These are phyloP conservation scores for Saccostrea cuccullata DNA, from an alignment of 1,140 invertebrate genomes.

Conservation along the genomic window DNA sequence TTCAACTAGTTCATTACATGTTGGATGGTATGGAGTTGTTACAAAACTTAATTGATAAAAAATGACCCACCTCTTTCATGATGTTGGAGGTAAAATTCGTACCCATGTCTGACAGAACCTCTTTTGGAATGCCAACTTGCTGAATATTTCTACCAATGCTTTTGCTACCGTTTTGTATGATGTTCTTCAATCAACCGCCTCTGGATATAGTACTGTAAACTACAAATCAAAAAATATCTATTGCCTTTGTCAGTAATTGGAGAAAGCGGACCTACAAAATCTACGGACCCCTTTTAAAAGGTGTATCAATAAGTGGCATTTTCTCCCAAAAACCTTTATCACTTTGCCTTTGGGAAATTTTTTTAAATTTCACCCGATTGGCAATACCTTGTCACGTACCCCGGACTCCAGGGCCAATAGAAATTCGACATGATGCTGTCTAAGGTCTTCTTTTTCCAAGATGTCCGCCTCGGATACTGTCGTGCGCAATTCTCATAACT, in stretches of 20 bases:
- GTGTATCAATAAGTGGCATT: constrained; percentile 53
- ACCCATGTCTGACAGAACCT: too few relatives aligned
- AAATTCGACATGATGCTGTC: constrained; percentile 50
- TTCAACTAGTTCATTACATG: too few relatives aligned
- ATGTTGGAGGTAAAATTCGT: too few relatives aligned
- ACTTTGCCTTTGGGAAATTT: constrained; percentile 55
- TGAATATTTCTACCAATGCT: too few relatives aligned
- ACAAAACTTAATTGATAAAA: constrained; percentile 55
- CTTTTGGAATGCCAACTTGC: too few relatives aligned
- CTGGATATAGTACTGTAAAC: neutral
- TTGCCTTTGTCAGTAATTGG: constrained; percentile 50
- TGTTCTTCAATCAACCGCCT: too few relatives aligned
- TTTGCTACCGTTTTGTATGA: too few relatives aligned
- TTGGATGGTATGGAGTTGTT: neutral
- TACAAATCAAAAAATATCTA: constrained; percentile 59
- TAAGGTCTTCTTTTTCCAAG: constrained; percentile 45
- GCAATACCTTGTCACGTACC: constrained; percentile 48
- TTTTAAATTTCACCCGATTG: constrained; percentile 56
- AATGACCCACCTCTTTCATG: constrained; percentile 56
- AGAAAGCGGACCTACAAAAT: constrained; percentile 48
- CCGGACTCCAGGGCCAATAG: constrained; percentile 57
- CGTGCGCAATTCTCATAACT: too few relatives aligned
- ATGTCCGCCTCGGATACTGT: constrained; percentile 51
- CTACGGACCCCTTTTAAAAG: constrained; percentile 55
- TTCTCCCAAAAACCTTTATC: constrained; percentile 48